A percentile compares a stretch with the other conserved stretches of the same genome.
These are phyloP conservation scores for Cotesia vestalis DNA, from an alignment of 1,140 invertebrate species.

Conservation along the genomic window DNA sequence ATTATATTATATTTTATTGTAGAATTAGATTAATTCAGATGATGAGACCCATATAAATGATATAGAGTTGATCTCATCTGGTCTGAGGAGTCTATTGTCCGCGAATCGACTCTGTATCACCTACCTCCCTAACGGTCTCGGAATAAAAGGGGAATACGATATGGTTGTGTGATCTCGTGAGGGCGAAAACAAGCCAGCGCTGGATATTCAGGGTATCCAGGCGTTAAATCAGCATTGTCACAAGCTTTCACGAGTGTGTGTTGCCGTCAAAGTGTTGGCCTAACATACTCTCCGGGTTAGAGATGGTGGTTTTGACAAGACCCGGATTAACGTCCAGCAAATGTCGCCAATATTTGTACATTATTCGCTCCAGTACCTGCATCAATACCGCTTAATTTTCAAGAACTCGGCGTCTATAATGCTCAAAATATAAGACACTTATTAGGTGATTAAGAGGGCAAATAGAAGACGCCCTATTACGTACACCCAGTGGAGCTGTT, in stretches of 20 bases:
- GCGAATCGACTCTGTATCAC: conserved; percentile 55
- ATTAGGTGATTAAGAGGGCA: conserved; percentile 56
- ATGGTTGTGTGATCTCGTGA: neutral
- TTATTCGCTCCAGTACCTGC: neutral
- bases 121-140: conserved; percentile 30
- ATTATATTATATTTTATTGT: conserved; percentile 38
- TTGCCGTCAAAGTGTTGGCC: conserved; percentile 3
- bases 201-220: conserved; percentile 55
- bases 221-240: conserved; percentile 59
- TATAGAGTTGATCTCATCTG: neutral
- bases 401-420: conserved; percentile 34
- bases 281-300: conserved; percentile 16
- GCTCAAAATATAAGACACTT: conserved; percentile 41
- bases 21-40: conserved; percentile 54
- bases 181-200: conserved; percentile 11
- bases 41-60: conserved; percentile 36
- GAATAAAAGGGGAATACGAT: conserved; percentile 38
- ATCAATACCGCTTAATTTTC: too few relatives aligned
- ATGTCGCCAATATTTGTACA: neutral
- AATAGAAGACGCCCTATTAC: conserved; percentile 53
- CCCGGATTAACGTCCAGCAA: conserved; percentile 49
- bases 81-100: conserved; percentile 51
- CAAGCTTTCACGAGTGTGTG: conserved; percentile 21
- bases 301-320: conserved; percentile 56
- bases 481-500: conserved; percentile 40